Base-by-base conservation (phyloP, 2,113 vertebrate genomes). In the Elephas maximus region DNA sequence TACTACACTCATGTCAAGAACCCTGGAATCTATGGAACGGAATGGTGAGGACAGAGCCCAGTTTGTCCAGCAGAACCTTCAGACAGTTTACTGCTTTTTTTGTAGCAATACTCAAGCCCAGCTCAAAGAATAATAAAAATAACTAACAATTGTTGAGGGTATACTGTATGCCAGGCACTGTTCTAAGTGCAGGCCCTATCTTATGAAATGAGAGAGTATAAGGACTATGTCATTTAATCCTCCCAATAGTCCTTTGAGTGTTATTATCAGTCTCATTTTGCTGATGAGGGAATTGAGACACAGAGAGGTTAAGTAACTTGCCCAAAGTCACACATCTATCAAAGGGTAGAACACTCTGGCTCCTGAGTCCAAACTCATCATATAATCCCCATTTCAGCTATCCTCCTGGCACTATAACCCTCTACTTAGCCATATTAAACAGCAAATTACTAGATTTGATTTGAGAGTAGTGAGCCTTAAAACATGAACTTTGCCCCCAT, bases 71-170 rank as follows among this genome's bases (percentile, higher is more conserved):
- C 18, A 89, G 51, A 91, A 62, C 26, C 2, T 60, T 88, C 63
- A 83, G 12, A 33, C 3, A 41, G 26, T 41, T 71, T 14, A 67
- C 33, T 53, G 81, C 21, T 17, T 4, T 94, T 87, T 94, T 89
- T 37, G 88, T n/a, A 81, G 20, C 3, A 33, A 90, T 53, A 48
- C 18, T 80, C 14, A 51, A 88, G 24, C 41, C 63, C 62, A 30
- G 28, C 57, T 90, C 48, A 77, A 84, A 85, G 23, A 94, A 92
- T 33, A 92, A 73, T 53, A 73, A 87, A 69, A 96, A 67, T 53
- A 88, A 26, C 33, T 71, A 84, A 71, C 7, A 48, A 33, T 65
- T n/a, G 26, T 2, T 74, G 15, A 79, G 23, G 24, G 60, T 20
- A 63, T 33, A 87, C 30, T 71, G 14, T 60, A 21, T 62, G 33